These are phyloP conservation scores for Slavum lentiscoides DNA, from an alignment of 2,888 invertebrate species.

Conservation along the genomic window DNA sequence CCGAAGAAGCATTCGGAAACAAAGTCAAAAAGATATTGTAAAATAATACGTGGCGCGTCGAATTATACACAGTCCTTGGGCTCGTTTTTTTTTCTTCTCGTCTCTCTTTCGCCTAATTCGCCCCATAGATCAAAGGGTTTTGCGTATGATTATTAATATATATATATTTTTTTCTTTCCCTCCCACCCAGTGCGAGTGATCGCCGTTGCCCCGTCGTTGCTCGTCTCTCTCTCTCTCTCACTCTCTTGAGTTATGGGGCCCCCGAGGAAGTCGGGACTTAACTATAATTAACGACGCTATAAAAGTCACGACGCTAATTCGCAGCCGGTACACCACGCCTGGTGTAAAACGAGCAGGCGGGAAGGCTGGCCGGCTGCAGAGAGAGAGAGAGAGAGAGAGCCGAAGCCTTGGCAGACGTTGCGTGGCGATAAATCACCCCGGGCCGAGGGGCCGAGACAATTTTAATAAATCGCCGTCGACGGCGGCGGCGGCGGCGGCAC, in stretches of 20 bases:
- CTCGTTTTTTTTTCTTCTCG: too few species aligned
- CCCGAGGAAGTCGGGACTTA: slow-evolving; percentile 49
- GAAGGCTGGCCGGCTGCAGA: not conserved
- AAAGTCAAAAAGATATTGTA: too few species aligned
- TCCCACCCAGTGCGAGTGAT: not conserved
- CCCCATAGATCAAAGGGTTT: slow-evolving; percentile 41
- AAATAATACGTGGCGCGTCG: too few species aligned
- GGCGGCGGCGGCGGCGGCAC: slow-evolving; percentile 3
- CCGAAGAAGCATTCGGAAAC: too few species aligned
- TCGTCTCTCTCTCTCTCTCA: too few species aligned
- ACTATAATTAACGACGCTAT: slow-evolving; percentile 52
- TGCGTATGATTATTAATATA: not conserved
- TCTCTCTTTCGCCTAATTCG: not conserved
- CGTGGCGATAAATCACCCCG: slow-evolving; percentile 40
- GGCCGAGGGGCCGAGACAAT: slow-evolving; percentile 39
- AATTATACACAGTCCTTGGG: too few species aligned
- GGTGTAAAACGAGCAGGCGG: slow-evolving; percentile 9
- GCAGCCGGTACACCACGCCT: slow-evolving; percentile 48
- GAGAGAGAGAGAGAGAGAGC: not conserved
- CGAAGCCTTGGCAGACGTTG: slow-evolving; percentile 33
- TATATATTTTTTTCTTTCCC: not conserved
- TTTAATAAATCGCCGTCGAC: slow-evolving; percentile 44
- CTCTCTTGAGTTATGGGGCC: slow-evolving; percentile 44
- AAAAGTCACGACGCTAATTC: slow-evolving; percentile 53
- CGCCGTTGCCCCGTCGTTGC: too few species aligned